phyloP scores from a whole-genome alignment of 2,797 vertebrate genomes.

The Aldrovandia affinis region DNA sequence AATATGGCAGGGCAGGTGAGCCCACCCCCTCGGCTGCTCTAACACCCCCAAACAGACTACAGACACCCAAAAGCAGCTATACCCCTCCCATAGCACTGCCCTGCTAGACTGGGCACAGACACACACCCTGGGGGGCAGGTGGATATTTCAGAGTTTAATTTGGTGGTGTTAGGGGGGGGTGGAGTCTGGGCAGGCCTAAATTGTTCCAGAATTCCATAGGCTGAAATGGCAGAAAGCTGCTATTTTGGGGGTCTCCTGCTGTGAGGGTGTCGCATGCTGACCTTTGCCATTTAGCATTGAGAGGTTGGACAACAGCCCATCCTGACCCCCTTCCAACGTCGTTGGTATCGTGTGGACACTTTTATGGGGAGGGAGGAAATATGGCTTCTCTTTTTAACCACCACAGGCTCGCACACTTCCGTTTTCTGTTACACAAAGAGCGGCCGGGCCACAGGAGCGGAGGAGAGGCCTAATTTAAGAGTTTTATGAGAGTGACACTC shows the following conservation, averaged over 20 bases:
- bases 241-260: background rate
- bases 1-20: background rate
- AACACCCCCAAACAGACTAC: background rate
- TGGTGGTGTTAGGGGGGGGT: no score
- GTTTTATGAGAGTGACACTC: background rate
- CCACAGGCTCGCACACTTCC: constrained; percentile 20
- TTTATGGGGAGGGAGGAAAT: constrained; percentile 16
- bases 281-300: background rate
- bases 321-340: background rate
- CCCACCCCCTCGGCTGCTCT: background rate
- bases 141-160: background rate
- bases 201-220: background rate
- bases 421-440: constrained; percentile 15
- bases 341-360: background rate
- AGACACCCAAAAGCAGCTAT: background rate
- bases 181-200: background rate
- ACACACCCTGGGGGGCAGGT: background rate
- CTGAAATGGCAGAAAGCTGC: background rate
- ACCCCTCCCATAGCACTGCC: background rate
- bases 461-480: background rate
- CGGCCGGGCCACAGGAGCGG: background rate
- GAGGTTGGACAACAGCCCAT: background rate
- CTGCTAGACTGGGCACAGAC: background rate
- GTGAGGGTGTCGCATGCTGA: background rate
- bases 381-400: background rate